A percentile compares a stretch with the other conserved stretches of the same genome.
phyloP scores from a whole-genome alignment of 1,140 invertebrate species.

The Linepithema humile region DNA sequence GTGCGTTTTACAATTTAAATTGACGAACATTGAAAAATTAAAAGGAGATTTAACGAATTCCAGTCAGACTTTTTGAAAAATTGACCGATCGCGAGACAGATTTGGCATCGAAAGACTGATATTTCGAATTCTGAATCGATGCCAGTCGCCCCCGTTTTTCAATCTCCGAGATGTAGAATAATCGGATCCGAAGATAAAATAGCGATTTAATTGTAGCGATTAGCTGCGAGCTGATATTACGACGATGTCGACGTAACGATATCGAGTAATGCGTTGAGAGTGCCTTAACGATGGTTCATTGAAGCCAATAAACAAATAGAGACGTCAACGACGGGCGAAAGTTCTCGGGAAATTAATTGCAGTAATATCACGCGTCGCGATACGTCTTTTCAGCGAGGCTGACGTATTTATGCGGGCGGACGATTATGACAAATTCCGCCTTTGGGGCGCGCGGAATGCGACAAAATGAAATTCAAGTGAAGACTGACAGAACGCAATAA shows the following conservation, averaged over 20 bases:
- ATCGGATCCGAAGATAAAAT: background rate
- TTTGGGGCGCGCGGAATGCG: conserved; percentile 16
- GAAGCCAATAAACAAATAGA: conserved; percentile 45
- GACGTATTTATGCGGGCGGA: conserved; percentile 5
- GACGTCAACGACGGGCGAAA: conserved; percentile 7
- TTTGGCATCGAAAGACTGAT: too few species aligned
- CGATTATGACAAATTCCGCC: conserved; percentile 34
- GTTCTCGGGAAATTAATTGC: conserved; percentile 45
- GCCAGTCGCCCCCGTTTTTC: background rate
- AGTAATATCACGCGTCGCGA: conserved; percentile 30
- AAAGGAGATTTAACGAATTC: background rate
- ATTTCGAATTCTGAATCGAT: background rate
- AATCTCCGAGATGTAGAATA: background rate
- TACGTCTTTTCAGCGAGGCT: background rate
- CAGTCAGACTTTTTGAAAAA: background rate
- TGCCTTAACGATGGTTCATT: conserved; percentile 38
- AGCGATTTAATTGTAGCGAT: background rate
- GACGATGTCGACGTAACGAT: background rate
- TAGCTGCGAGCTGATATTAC: background rate
- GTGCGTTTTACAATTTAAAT: background rate
- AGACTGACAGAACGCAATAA: conserved; percentile 44
- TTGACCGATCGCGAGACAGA: background rate
- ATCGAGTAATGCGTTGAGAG: background rate
- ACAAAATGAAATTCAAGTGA: conserved; percentile 39
- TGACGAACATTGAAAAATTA: background rate